These are phyloP conservation scores for Odontamblyopus lacepedii DNA, from an alignment of 2,797 vertebrate genomes.

Conservation along the genomic window DNA sequence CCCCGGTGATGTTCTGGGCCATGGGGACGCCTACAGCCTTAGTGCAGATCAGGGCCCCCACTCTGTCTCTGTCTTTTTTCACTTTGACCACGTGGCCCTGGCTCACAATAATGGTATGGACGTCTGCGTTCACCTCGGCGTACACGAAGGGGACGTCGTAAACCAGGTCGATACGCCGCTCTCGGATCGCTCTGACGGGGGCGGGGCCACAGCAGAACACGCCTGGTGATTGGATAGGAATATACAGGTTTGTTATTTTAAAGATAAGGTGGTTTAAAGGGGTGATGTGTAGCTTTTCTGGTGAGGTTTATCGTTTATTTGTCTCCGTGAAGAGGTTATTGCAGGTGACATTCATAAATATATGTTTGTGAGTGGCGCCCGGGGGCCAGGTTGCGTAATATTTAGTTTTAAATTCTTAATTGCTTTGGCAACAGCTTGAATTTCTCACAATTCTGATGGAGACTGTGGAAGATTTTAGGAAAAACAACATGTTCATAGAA, in stretches of 20 bases:
- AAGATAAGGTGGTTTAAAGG: background rate
- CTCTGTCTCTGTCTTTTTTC: slow-evolving; percentile 73
- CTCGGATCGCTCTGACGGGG: slow-evolving; percentile 83
- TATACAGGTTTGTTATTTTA: background rate
- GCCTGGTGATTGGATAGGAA: slow-evolving; percentile 61
- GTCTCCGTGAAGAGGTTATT: background rate
- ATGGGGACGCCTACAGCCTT: slow-evolving; percentile 79
- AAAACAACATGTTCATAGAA: too few relatives aligned
- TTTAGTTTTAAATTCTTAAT: too few relatives aligned
- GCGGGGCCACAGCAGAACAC: slow-evolving; percentile 89
- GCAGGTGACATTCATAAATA: too few relatives aligned
- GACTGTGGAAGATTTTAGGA: too few relatives aligned
- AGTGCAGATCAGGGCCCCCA: slow-evolving; percentile 90
- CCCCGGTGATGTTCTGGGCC: slow-evolving; percentile 81
- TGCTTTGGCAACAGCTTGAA: too few relatives aligned
- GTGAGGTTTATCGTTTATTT: too few relatives aligned
- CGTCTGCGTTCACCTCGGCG: slow-evolving; percentile 89
- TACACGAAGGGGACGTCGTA: slow-evolving; percentile 88
- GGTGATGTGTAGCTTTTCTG: too few relatives aligned
- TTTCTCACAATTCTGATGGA: too few relatives aligned
- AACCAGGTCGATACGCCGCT: slow-evolving; percentile 73
- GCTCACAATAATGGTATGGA: slow-evolving; percentile 70
- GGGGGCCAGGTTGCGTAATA: too few relatives aligned
- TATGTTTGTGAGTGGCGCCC: too few relatives aligned
- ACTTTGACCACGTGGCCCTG: slow-evolving; percentile 70